Percentiles rank a stretch among this genome's conserved stretches.
phyloP scores from a whole-genome alignment of 2,888 invertebrate genomes.

The Hermodice carunculata region DNA sequence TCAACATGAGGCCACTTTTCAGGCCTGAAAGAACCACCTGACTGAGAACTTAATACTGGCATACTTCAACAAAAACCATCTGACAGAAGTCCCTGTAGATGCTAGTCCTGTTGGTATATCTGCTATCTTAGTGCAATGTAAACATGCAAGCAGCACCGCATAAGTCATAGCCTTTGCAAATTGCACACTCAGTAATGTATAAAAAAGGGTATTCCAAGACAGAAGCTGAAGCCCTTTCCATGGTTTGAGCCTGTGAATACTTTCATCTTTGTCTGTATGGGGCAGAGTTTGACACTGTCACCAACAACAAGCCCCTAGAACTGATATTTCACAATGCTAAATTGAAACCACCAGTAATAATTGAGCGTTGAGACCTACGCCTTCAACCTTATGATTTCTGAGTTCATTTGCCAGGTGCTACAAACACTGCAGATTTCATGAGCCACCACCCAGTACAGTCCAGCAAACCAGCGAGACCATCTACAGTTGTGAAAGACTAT shows the following conservation, averaged over 20 bases:
- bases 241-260: conserved; percentile 50
- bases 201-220: conserved; percentile 48
- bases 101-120: conserved; percentile 36
- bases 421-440: conserved; percentile 49
- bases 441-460: conserved; percentile 36
- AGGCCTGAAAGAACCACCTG: conserved; percentile 19
- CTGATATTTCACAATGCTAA: conserved; percentile 42
- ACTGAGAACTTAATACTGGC: conserved; percentile 1
- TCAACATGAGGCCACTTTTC: conserved; percentile 35
- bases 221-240: conserved; percentile 38
- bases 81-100: conserved; percentile 33
- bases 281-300: conserved; percentile 42
- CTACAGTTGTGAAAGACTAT: not conserved
- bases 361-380: conserved; percentile 47
- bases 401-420: conserved; percentile 38
- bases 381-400: conserved; percentile 41
- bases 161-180: conserved; percentile 36
- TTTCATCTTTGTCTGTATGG: conserved; percentile 52
- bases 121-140: conserved; percentile 6
- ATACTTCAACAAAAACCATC: conserved; percentile 31
- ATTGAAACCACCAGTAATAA: conserved; percentile 45
- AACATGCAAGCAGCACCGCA: not conserved
- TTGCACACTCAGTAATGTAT: conserved; percentile 39
- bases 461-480: not conserved
- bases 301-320: conserved; percentile 51